Evolutionary conservation across 2,888 invertebrate genomes (phyloP).

Genomic region (Busseola fusca): DNA sequence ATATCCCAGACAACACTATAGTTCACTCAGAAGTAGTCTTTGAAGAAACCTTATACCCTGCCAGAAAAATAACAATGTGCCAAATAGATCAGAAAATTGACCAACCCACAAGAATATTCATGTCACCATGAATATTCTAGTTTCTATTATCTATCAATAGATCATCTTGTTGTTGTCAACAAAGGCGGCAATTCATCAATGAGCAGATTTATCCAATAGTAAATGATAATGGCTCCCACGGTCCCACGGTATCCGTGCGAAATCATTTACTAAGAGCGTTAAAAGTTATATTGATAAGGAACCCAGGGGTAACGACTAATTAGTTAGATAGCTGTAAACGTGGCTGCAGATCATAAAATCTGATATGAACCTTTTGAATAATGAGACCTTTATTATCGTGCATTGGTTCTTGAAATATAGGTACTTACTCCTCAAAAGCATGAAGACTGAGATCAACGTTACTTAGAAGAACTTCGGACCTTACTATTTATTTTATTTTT

Average conservation of each 20-base stretch:
- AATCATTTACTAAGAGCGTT: slow-evolving; percentile 32
- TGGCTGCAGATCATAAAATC: neutral
- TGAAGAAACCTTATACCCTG: neutral
- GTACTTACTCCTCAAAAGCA: neutral
- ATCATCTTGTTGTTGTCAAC: slow-evolving; percentile 5
- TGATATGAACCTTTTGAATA: neutral
- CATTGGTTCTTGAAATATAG: neutral
- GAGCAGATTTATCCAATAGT: slow-evolving; percentile 48
- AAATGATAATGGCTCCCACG: slow-evolving; percentile 46
- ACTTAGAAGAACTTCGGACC: neutral
- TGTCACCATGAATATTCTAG: too few relatives aligned
- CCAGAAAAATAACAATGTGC: neutral
- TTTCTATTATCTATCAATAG: slow-evolving; percentile 1
- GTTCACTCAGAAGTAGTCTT: neutral
- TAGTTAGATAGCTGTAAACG: slow-evolving; percentile 2
- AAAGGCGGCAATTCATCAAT: slow-evolving; percentile 52
- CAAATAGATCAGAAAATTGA: slow-evolving; percentile 30
- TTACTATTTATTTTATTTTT: neutral
- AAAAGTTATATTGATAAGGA: slow-evolving; percentile 36
- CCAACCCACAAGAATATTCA: slow-evolving; percentile 10
- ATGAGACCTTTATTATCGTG: neutral
- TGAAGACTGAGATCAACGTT: neutral
- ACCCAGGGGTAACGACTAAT: slow-evolving; percentile 24
- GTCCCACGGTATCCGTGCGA: slow-evolving; percentile 54
- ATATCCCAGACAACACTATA: neutral